Evolutionary conservation across 2,797 vertebrate genomes (phyloP), one percentile per base, ranked within the genome.

Genomic region (Labroides dimidiatus): DNA sequence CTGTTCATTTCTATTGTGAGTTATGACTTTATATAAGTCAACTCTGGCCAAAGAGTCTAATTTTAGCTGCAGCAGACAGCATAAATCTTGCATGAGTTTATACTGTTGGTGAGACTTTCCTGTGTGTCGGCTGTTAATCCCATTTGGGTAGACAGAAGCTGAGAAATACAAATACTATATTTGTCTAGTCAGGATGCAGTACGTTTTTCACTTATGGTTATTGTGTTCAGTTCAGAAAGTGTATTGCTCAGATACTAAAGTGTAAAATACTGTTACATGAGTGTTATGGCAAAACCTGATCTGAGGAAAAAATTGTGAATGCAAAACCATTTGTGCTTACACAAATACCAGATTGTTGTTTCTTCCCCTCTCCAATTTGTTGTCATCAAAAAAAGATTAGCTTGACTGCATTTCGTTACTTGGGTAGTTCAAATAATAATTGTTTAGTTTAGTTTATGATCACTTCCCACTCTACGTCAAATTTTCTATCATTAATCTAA

Each of bases 1-100:
- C 62, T 72, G 58, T 43, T 75, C 24, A 21, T 54, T 77, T 58
- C 75, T 65, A 58, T 84, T 69, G 66, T 80, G 55, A 77, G 58
- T 80, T 64, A 74, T 58, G 64, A 59, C 13, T 80, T 69, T 21
- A 45, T 6, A 59, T 65, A 67, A 2, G 52, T 51, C 20, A 12
- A 36, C 19, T 0, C 11, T 0, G 0, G 56, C 55, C 53, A 56
- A 13, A 10, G 10, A 3, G 19, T 64, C 51, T 61, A 48, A 44
- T 67, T 80, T 75, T 77, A 70, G 64, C 63, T 19, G 20, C 23
- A n/a, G 51, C 8, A 21, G 68, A 52, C 30, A 14, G 19, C 16
- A 21, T 69, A 36, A 16, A 64, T 16, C 16, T 57, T 6, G 14
- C 6, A 6, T 4, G 11, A 21, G 53, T 72, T 66, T 50, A 6